Conservation (phyloP, 1,140 invertebrate genomes). For the Drosophila teissieri region DNA sequence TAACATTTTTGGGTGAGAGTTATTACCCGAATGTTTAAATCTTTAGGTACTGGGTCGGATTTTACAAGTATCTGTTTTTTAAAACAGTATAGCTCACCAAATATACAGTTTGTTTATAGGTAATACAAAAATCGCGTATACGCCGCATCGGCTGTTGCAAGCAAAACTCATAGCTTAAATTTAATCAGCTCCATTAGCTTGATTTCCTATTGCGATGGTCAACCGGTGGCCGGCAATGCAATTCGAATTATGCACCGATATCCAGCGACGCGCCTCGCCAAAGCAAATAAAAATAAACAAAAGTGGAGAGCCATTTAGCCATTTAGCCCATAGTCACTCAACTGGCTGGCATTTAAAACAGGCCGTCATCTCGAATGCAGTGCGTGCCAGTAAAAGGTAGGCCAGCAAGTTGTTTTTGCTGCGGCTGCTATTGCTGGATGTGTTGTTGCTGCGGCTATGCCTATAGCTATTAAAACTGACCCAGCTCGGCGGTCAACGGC, state of each 20-base stretch:
- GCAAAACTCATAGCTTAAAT: conserved; percentile 17
- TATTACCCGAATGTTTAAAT: too few species aligned
- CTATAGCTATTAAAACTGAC: conserved; percentile 66
- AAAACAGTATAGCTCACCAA: too few species aligned
- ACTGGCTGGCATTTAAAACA: conserved; percentile 73
- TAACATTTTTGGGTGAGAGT: too few species aligned
- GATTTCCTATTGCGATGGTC: conserved; percentile 80
- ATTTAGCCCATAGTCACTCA: conserved; percentile 42
- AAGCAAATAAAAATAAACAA: conserved; percentile 45
- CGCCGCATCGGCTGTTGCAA: conserved; percentile 36
- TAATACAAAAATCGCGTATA: conserved; percentile 46
- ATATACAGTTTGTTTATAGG: too few species aligned
- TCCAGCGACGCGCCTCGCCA: conserved; percentile 11
- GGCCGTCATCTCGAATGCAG: conserved; percentile 53
- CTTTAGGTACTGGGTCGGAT: too few species aligned
- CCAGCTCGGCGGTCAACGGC: conserved; percentile 73
- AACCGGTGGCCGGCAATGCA: conserved; percentile 69
- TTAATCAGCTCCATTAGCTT: conserved; percentile 66
- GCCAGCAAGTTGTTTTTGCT: conserved; percentile 36
- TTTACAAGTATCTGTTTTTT: too few species aligned
- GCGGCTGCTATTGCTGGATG: conserved; percentile 20
- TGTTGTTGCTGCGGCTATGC: conserved; percentile 7
- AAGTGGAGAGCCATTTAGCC: conserved; percentile 26
- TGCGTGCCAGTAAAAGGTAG: conserved; percentile 51
- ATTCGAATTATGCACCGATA: conserved; percentile 47